phyloP scores from a whole-genome alignment of 2,113 vertebrate species.

The Archilochus colubris region DNA sequence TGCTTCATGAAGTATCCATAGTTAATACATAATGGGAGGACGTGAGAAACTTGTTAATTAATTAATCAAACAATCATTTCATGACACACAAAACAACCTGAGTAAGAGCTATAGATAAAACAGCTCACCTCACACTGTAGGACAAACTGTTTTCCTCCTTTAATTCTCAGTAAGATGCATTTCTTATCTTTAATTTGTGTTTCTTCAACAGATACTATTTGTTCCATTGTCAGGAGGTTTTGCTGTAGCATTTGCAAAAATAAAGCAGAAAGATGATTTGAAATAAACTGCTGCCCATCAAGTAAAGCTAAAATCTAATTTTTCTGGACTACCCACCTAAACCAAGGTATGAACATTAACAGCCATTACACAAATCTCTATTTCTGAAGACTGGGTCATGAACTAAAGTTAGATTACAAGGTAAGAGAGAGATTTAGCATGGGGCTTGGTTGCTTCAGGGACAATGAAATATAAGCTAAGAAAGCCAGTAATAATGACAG shows the following conservation, averaged over 20 bases:
- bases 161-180: conserved; percentile 95
- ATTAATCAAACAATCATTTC: background rate
- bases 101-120: background rate
- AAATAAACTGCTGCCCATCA: background rate
- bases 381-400: background rate
- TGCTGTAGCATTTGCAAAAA: conserved; percentile 79
- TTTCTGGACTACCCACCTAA: background rate
- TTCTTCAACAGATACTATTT: conserved; percentile 94
- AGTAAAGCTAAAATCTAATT: background rate
- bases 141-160: conserved; percentile 97
- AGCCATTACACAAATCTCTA: background rate
- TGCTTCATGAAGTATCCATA: background rate
- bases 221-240: conserved; percentile 98
- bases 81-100: background rate
- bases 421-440: conserved; percentile 7
- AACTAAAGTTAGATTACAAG: conserved; percentile 21
- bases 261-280: background rate
- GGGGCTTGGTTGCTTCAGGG: background rate
- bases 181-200: conserved; percentile 98
- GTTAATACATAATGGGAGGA: rapidly evolving
- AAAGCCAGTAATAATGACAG: conserved; percentile 25
- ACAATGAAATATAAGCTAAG: background rate
- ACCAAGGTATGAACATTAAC: background rate
- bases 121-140: conserved; percentile 93
- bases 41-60: background rate